Conservation (phyloP, 1,140 invertebrate species). For the Monomorium pharaonis region DNA sequence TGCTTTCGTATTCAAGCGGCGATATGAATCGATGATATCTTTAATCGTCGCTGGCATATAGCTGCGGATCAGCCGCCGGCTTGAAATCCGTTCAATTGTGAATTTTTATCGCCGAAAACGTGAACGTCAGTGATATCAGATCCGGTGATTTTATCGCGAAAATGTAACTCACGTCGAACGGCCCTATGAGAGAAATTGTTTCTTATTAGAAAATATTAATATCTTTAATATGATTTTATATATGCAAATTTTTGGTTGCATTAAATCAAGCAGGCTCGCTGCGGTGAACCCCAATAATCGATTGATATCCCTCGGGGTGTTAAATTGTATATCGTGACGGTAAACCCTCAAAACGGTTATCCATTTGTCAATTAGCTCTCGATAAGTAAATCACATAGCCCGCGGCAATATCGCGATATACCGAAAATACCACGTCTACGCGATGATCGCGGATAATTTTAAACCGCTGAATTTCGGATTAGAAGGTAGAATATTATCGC, state of each 20-base stretch:
- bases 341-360: constrained; percentile 39
- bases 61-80: constrained; percentile 46
- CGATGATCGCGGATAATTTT: constrained; percentile 20
- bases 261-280: neutral
- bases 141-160: neutral
- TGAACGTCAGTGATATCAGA: neutral
- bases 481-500: constrained; percentile 31
- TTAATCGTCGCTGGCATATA: constrained; percentile 67
- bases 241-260: neutral
- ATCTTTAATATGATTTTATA: neutral
- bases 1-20: constrained; percentile 65
- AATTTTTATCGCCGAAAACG: constrained; percentile 17
- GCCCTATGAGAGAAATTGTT: neutral
- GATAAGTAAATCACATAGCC: constrained; percentile 60
- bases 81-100: constrained; percentile 44
- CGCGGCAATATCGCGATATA: constrained; percentile 7
- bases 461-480: constrained; percentile 36
- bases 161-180: neutral
- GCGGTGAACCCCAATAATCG: constrained; percentile 19
- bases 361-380: constrained; percentile 55
- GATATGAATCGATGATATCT: constrained; percentile 75
- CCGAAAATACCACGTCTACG: constrained; percentile 31
- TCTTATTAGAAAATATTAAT: neutral
- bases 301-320: constrained; percentile 36
- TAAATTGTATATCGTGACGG: constrained; percentile 53